phyloP scores from a whole-genome alignment of 2,113 vertebrate species.

The Sarotherodon lohbergeri region DNA sequence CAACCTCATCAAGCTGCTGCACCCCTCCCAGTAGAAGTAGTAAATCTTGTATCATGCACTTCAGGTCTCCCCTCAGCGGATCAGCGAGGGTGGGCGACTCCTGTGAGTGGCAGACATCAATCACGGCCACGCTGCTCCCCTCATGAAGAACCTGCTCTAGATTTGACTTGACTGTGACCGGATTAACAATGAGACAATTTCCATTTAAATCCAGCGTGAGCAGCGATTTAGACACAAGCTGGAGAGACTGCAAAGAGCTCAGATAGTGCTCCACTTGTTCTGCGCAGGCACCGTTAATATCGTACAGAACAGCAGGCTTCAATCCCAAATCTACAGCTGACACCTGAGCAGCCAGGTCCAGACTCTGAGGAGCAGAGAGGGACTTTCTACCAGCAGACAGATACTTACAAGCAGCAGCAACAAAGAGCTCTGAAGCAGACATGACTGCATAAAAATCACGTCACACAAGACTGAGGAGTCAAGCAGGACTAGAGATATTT shows the following conservation, averaged over 20 bases:
- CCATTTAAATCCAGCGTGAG: conserved; percentile 72
- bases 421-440: conserved; percentile 53
- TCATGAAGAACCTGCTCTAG: conserved; percentile 55
- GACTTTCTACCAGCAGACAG: conserved; percentile 63
- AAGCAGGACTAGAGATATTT: neutral
- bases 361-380: conserved; percentile 57
- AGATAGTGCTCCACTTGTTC: conserved; percentile 77
- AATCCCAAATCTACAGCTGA: conserved; percentile 78
- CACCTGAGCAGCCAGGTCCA: conserved; percentile 79
- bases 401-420: conserved; percentile 71
- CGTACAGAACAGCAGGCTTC: conserved; percentile 85
- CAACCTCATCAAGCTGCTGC: neutral
- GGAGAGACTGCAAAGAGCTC: conserved; percentile 59
- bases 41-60: conserved; percentile 49
- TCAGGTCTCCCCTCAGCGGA: conserved; percentile 27
- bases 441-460: neutral
- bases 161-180: conserved; percentile 36
- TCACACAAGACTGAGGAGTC: neutral
- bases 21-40: conserved; percentile 57
- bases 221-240: conserved; percentile 64
- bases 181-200: conserved; percentile 71
- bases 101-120: conserved; percentile 75
- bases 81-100: conserved; percentile 60
- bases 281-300: conserved; percentile 65
- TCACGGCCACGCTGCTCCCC: conserved; percentile 19